These are phyloP conservation scores for Sebastes vulpes DNA, from an alignment of 2,797 vertebrate genomes.

Conservation along the genomic window DNA sequence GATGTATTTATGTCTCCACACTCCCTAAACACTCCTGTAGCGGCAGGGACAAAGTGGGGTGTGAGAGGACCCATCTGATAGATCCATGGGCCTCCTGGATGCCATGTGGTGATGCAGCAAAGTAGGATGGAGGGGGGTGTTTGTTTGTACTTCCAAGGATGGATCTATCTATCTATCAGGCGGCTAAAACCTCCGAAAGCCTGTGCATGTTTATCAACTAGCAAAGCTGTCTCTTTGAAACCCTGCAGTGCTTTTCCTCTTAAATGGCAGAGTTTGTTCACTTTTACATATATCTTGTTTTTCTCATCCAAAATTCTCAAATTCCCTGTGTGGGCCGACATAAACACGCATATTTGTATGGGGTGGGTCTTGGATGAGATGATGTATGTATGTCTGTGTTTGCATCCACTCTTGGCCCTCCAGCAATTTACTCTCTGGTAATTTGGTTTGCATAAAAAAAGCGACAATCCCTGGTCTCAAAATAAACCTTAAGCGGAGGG, in stretches of 20 bases:
- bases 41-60: conserved; percentile 8
- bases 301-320: conserved; percentile 23
- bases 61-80: conserved; percentile 35
- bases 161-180: conserved; percentile 18
- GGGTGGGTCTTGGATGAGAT: conserved; percentile 16
- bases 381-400: conserved; percentile 17
- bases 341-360: conserved; percentile 24
- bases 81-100: conserved; percentile 19
- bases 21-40: conserved; percentile 13
- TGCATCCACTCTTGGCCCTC: conserved; percentile 24
- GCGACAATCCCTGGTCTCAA: conserved; percentile 21
- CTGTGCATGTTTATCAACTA: conserved; percentile 26
- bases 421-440: conserved; percentile 28
- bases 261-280: conserved; percentile 42
- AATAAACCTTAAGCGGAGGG: conserved; percentile 13
- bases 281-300: conserved; percentile 40
- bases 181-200: background rate
- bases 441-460: conserved; percentile 44
- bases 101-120: conserved; percentile 26
- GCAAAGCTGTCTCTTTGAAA: conserved; percentile 6
- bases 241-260: conserved; percentile 20
- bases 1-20: conserved; percentile 23
- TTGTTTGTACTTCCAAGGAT: background rate
- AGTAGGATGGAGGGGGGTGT: background rate
- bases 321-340: conserved; percentile 3